Evolutionary conservation across 2,113 vertebrate genomes (phyloP).

Genomic region (Columba janthina): DNA sequence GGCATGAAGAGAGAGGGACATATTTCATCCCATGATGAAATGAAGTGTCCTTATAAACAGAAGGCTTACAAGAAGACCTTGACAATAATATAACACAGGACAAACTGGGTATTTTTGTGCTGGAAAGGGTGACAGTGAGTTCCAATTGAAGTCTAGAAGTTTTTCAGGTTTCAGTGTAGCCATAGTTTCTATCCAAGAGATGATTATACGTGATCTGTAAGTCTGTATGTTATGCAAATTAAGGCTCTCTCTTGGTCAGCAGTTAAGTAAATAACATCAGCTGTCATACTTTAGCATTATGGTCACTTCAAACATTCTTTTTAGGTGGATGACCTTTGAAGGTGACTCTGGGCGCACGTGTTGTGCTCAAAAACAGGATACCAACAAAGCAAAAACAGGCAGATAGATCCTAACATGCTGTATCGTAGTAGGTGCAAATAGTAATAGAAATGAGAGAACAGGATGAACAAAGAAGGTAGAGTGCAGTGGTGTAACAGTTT

Average conservation of each 20-base stretch:
- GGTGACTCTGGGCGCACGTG: neutral
- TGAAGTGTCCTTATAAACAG: neutral
- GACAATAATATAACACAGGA: neutral
- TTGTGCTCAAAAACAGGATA: neutral
- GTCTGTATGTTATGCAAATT: neutral
- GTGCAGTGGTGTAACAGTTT: neutral
- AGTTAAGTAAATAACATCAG: neutral
- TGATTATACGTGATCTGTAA: neutral
- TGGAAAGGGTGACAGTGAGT: neutral
- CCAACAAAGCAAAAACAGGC: neutral
- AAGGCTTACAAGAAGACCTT: neutral
- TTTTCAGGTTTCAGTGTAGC: neutral
- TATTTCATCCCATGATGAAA: neutral
- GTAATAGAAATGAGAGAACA: neutral
- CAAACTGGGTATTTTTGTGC: neutral
- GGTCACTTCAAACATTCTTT: neutral
- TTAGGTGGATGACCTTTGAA: neutral
- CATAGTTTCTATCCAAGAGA: neutral
- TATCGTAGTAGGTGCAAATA: neutral
- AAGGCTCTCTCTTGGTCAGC: neutral
- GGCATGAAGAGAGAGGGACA: neutral
- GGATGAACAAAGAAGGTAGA: neutral
- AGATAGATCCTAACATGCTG: neutral
- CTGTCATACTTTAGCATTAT: slow-evolving; percentile 5
- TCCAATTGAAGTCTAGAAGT: neutral